Base-by-base conservation (phyloP, 2,797 vertebrate species). In the Lepus townsendii region DNA sequence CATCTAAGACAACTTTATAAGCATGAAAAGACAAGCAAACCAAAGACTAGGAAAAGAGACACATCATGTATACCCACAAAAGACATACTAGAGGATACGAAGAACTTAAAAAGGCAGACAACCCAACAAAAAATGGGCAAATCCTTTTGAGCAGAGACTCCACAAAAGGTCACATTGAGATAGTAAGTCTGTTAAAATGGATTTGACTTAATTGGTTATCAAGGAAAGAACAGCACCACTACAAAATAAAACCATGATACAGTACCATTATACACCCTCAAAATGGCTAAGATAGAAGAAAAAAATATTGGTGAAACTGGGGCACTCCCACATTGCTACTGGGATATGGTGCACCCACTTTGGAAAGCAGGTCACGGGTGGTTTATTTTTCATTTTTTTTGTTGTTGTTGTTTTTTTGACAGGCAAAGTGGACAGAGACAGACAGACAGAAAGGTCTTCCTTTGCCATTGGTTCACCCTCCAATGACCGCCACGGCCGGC, bases 91-190 rank as follows among this genome's bases (percentile, higher is more conserved):
- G 24, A 89, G 78, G n/a, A 86, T 38, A 32, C 0, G 83, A 94
- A 87, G 14, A 87, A 65, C 30, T 71, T 80, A 47, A 54, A 82
- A 95, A n/a, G n/a, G 10, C n/a, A 78, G 68, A 60, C 62, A 92
- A 32, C 50, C 47, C 62, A 80, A 30, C 78, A 47, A 54, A 93
- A 88, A 88, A 87, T 69, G 42, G 54, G 63, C 88, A 66, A 87
- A 83, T 83, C 26, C 32, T 85, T 88, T 71, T 79, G 50, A 88
- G 87, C 42, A 79, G 62, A 54, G 14, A 24, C 10, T 79, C 47
- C 32, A 42, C 17, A 75, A 83, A 90, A 62, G 24, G 30, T 84
- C 75, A 79, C 12, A 68, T 27, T 26, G 9, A 57, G 11, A 9
- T 76, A 79, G 26, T 50, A 87, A 87, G n/a, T 77, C 65, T 13